Evolutionary conservation across 2,113 vertebrate species (phyloP).

Genomic region (Hippocampus abdominalis): DNA sequence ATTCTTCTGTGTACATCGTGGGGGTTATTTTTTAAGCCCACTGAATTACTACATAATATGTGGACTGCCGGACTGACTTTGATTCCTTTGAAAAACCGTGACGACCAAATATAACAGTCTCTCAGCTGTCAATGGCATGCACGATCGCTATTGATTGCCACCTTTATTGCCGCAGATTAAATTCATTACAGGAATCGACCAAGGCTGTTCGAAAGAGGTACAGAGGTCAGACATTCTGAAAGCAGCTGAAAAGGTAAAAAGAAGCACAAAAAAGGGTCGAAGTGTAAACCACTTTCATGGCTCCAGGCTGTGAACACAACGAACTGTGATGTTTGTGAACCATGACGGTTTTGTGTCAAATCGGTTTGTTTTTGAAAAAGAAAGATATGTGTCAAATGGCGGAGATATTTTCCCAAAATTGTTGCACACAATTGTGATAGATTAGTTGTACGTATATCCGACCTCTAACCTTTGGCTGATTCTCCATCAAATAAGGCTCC

Average conservation of each 20-base stretch:
- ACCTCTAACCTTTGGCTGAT: neutral
- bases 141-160: conserved; percentile 65
- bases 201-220: conserved; percentile 51
- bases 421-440: neutral
- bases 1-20: conserved; percentile 37
- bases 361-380: conserved; percentile 11
- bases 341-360: conserved; percentile 30
- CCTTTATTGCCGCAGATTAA: conserved; percentile 64
- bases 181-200: conserved; percentile 65
- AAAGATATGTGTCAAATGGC: neutral
- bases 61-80: conserved; percentile 54
- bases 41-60: conserved; percentile 60
- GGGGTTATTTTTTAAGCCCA: conserved; percentile 32
- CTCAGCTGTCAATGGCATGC: conserved; percentile 69
- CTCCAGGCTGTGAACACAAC: conserved; percentile 23
- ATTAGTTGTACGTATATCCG: no score
- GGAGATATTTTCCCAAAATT: neutral
- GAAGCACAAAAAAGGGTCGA: neutral
- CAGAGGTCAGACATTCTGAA: conserved; percentile 57
- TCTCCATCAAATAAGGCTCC: neutral
- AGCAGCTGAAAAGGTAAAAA: conserved; percentile 57
- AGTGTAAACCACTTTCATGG: conserved; percentile 17
- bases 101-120: conserved; percentile 63
- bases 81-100: conserved; percentile 55
- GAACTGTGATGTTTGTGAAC: conserved; percentile 23